Conservation (phyloP, 2,113 vertebrate species). For the Python bivittatus region DNA sequence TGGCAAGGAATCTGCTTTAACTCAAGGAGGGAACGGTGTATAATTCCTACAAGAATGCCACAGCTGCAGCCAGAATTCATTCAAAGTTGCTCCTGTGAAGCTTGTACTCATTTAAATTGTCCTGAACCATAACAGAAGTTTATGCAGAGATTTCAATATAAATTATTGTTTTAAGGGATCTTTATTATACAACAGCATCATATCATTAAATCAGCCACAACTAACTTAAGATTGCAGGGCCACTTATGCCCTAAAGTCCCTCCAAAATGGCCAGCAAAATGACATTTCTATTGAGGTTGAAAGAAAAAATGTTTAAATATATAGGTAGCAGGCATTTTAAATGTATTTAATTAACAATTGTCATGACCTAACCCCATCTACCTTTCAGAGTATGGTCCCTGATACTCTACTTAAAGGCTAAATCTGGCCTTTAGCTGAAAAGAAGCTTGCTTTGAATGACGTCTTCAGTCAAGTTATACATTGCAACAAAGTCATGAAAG, state of each 20-base stretch:
- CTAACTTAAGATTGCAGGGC: not conserved
- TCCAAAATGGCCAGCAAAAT: not conserved
- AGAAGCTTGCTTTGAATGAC: not conserved
- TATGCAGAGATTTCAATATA: not conserved
- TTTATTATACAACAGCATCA: not conserved
- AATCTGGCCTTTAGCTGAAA: not conserved
- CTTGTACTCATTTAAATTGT: not conserved
- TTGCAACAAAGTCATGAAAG: not conserved
- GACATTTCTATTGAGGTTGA: too few species aligned
- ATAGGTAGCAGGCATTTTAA: not conserved
- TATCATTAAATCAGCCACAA: not conserved
- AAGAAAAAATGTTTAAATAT: not conserved
- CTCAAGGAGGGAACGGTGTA: slow-evolving; percentile 41
- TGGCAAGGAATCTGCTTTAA: slow-evolving; percentile 59
- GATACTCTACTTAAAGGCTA: not conserved
- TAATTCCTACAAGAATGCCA: slow-evolving; percentile 57
- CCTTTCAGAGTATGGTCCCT: not conserved
- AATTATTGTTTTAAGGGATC: not conserved
- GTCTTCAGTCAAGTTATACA: not conserved
- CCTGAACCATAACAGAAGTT: not conserved
- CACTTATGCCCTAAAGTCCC: not conserved
- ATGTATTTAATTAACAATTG: not conserved
- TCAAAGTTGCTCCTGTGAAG: not conserved
- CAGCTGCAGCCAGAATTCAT: not conserved
- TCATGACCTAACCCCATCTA: not conserved